These are phyloP conservation scores for Drosophila niveifrons DNA, from an alignment of 2,888 invertebrate genomes.

Conservation along the genomic window DNA sequence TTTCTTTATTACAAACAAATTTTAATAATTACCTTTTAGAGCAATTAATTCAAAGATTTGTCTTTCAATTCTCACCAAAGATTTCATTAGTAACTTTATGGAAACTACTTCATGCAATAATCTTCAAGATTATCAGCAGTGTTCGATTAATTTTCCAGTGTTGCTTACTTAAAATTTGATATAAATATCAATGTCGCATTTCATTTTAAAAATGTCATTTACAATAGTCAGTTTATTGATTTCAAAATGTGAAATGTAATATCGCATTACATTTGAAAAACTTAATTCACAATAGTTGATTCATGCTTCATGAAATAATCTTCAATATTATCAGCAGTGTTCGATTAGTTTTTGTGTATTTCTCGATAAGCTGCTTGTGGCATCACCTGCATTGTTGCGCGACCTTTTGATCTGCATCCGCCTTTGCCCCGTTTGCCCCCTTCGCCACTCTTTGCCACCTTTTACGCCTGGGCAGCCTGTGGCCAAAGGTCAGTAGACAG, in stretches of 20 bases:
- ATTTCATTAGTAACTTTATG: not conserved
- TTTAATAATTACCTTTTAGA: no score
- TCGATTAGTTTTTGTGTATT: not conserved
- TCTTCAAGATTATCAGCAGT: not conserved
- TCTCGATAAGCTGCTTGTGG: slow-evolving; percentile 3
- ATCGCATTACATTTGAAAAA: no score
- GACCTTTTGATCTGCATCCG: slow-evolving; percentile 1
- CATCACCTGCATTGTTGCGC: slow-evolving; percentile 26
- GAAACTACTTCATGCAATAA: not conserved
- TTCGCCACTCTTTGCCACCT: not conserved
- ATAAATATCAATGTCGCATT: no score
- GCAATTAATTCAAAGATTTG: no score
- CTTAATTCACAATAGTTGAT: no score
- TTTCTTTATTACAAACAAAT: no score
- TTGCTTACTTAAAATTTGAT: no score
- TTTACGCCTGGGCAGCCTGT: not conserved
- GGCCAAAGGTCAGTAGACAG: slow-evolving; percentile 78
- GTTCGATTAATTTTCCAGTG: not conserved
- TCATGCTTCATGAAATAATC: not conserved
- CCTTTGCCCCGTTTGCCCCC: not conserved
- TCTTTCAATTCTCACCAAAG: no score
- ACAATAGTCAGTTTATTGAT: no score
- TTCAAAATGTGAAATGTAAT: no score
- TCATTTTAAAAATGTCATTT: no score
- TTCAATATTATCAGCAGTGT: not conserved